These are phyloP conservation scores for Drosophila biarmipes DNA, from an alignment of 1,140 invertebrate genomes.

Conservation along the genomic window DNA sequence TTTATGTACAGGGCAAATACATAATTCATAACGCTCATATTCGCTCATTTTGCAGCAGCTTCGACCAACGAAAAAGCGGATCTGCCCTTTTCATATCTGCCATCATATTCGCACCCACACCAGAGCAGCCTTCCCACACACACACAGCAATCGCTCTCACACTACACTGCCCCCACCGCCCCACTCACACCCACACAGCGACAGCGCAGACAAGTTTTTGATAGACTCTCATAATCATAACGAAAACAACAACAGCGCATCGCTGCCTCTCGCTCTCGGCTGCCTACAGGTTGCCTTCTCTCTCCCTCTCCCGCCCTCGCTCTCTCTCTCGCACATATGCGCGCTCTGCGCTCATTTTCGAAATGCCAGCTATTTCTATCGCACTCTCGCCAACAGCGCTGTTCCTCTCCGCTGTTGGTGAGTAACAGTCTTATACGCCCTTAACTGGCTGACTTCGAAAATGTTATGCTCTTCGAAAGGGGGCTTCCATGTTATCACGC, in stretches of 20 bases:
- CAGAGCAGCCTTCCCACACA: constrained; percentile 27
- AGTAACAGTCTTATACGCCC: constrained; percentile 66
- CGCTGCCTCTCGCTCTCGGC: constrained; percentile 47
- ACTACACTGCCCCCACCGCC: not conserved
- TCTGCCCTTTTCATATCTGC: constrained; percentile 82
- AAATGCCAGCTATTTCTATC: constrained; percentile 53
- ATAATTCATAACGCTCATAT: constrained; percentile 84
- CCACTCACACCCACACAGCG: constrained; percentile 9
- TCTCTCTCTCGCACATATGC: constrained; percentile 3
- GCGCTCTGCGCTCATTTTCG: constrained; percentile 44
- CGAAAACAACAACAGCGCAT: constrained; percentile 67
- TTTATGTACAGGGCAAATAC: constrained; percentile 75
- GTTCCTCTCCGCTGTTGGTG: constrained; percentile 41
- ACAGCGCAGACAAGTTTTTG: constrained; percentile 66
- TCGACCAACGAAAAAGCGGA: constrained; percentile 49
- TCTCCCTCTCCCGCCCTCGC: constrained; percentile 28
- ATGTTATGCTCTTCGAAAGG: constrained; percentile 27
- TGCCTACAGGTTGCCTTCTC: constrained; percentile 72
- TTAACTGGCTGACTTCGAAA: constrained; percentile 42
- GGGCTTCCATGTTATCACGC: not conserved
- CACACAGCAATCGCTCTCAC: constrained; percentile 13
- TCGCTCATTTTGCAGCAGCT: constrained; percentile 73
- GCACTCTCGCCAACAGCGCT: constrained; percentile 29
- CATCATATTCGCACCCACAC: constrained; percentile 76
- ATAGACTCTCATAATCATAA: constrained; percentile 84